Conservation (phyloP, 2,797 vertebrate species). For the Arrhamphus sclerolepis region DNA sequence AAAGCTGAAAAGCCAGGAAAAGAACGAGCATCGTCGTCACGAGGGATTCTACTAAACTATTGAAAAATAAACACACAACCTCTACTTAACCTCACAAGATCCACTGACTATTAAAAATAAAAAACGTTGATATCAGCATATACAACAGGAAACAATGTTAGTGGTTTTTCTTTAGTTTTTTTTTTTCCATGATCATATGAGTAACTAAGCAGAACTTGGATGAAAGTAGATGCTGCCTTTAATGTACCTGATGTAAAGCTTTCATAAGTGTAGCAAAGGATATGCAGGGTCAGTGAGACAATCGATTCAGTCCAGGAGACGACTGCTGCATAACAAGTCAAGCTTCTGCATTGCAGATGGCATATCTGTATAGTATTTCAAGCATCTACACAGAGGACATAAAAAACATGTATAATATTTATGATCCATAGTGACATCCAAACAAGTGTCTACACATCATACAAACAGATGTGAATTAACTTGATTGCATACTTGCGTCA, state of each 20-base stretch:
- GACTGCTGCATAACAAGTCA: constrained; percentile 68
- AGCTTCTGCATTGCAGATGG: constrained; percentile 76
- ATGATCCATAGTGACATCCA: not conserved
- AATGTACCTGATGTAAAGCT: constrained; percentile 45
- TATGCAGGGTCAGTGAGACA: constrained; percentile 58
- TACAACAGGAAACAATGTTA: not conserved
- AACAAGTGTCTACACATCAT: constrained; percentile 8
- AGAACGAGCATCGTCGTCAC: no score
- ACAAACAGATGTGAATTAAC: not conserved
- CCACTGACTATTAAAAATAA: no score
- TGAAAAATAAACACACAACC: no score
- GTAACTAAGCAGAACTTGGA: constrained; percentile 9
- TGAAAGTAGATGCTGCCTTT: constrained; percentile 32
- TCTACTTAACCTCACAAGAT: no score
- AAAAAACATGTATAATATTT: constrained; percentile 16
- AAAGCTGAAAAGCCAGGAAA: not conserved
- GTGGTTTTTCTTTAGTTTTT: not conserved
- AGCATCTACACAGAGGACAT: constrained; percentile 47
- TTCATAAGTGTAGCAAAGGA: constrained; percentile 53
- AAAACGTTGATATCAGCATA: no score
- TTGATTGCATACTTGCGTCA: not conserved
- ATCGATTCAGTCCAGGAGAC: constrained; percentile 68
- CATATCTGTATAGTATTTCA: constrained; percentile 59
- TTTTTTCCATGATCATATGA: not conserved
- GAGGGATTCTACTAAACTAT: no score